Conservation (phyloP, 2,888 invertebrate species). For the Dicycla oo region DNA sequence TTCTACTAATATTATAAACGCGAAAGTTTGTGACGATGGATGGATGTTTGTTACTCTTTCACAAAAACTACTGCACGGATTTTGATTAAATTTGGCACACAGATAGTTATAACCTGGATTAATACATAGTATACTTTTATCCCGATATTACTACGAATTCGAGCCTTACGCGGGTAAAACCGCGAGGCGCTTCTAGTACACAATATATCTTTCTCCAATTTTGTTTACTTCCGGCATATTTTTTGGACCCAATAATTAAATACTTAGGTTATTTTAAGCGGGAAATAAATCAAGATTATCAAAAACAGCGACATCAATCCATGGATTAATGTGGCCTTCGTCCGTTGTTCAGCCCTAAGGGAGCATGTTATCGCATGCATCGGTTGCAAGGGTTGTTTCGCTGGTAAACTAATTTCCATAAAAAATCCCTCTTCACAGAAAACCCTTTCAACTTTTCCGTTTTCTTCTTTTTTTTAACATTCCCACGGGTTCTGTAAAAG, state of each 20-base stretch:
- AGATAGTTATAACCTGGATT: too few relatives aligned
- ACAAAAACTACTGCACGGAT: too few relatives aligned
- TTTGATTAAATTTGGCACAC: too few relatives aligned
- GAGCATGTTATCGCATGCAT: slow-evolving; percentile 16
- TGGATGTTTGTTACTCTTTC: too few relatives aligned
- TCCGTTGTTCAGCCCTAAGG: neutral
- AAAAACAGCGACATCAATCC: slow-evolving; percentile 22
- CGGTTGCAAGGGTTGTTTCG: neutral
- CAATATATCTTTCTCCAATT: neutral
- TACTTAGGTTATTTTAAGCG: neutral
- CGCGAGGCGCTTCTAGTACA: too few relatives aligned
- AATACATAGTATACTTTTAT: too few relatives aligned
- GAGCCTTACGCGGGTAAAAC: too few relatives aligned
- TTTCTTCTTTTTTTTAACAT: too few relatives aligned
- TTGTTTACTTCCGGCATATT: neutral
- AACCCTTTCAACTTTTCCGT: too few relatives aligned
- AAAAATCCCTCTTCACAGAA: neutral
- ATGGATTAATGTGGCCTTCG: neutral
- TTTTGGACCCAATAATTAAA: neutral
- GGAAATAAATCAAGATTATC: slow-evolving; percentile 11
- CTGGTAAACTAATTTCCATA: slow-evolving; percentile 5
- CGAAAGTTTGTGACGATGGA: too few relatives aligned
- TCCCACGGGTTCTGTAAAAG: neutral
- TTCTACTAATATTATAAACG: too few relatives aligned
- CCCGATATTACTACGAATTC: too few relatives aligned